phyloP scores from a whole-genome alignment of 1,140 invertebrate species.

The Drosophila bocki region DNA sequence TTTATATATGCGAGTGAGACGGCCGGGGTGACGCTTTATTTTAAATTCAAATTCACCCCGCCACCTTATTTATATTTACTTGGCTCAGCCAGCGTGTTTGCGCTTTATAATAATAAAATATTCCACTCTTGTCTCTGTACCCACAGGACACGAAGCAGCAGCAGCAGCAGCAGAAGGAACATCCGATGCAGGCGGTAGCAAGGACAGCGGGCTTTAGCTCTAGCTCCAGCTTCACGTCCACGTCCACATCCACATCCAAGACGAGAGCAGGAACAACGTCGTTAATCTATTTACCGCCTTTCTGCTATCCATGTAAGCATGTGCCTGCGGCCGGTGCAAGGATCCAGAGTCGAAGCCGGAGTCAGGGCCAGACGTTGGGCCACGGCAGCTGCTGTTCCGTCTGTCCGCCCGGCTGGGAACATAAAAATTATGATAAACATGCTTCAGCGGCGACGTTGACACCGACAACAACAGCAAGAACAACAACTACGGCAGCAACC shows the following conservation, averaged over 20 bases:
- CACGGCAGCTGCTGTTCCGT: constrained; percentile 45
- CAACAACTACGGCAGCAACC: constrained; percentile 2
- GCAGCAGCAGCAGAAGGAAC: constrained; percentile 29
- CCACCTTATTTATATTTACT: constrained; percentile 79
- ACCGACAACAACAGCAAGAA: constrained; percentile 29
- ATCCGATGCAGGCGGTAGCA: constrained; percentile 49
- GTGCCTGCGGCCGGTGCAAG: constrained; percentile 63
- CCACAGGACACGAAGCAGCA: constrained; percentile 61
- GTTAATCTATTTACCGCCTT: constrained; percentile 85
- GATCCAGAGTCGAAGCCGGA: constrained; percentile 21
- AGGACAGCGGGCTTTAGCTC: constrained; percentile 40
- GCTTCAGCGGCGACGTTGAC: constrained; percentile 62
- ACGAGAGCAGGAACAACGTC: constrained; percentile 79
- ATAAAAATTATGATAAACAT: constrained; percentile 84
- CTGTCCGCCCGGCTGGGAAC: constrained; percentile 54
- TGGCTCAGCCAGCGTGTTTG: constrained; percentile 47
- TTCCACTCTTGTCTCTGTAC: constrained; percentile 72
- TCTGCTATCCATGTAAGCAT: constrained; percentile 82
- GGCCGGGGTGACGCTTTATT: constrained; percentile 66
- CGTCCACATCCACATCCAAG: constrained; percentile 54
- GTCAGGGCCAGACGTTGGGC: constrained; percentile 21
- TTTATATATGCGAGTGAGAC: constrained; percentile 52
- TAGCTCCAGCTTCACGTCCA: constrained; percentile 27
- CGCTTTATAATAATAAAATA: constrained; percentile 77
- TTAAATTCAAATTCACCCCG: constrained; percentile 77